Conservation (phyloP, 2,797 vertebrate genomes). For the Cyclura pinguis region DNA sequence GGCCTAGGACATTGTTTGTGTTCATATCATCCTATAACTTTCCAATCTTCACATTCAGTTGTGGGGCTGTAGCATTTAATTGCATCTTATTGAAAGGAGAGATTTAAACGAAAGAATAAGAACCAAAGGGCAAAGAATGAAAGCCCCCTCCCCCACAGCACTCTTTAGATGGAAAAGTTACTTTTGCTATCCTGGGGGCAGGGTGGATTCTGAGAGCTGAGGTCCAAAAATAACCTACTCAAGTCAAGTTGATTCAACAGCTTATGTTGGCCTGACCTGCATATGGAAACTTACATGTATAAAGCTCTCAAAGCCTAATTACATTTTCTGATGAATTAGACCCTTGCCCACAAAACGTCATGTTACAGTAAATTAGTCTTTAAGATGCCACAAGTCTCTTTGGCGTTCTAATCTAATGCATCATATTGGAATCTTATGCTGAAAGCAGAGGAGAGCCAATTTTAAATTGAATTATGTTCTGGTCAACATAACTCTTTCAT, state of each 20-base stretch:
- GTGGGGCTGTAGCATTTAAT: background rate
- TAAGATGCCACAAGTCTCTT: background rate
- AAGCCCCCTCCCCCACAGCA: background rate
- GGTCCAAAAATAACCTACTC: too few species aligned
- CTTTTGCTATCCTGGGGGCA: too few species aligned
- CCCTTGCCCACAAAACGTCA: background rate
- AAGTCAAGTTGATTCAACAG: background rate
- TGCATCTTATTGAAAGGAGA: background rate
- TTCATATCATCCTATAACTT: rapidly evolving
- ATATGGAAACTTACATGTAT: background rate
- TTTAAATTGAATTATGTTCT: constrained; percentile 6
- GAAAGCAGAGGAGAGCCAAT: background rate
- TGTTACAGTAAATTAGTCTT: background rate
- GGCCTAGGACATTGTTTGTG: background rate
- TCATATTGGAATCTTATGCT: background rate
- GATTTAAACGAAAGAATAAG: background rate
- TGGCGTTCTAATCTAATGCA: background rate
- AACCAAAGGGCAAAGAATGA: background rate
- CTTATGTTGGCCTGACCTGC: background rate
- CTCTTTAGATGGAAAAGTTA: too few species aligned
- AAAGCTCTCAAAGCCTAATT: background rate
- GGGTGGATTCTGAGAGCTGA: too few species aligned
- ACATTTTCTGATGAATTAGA: background rate
- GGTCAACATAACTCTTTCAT: background rate
- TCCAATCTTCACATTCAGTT: background rate